phyloP scores from a whole-genome alignment of 2,888 invertebrate species.

The Dolichomitus sp. region DNA sequence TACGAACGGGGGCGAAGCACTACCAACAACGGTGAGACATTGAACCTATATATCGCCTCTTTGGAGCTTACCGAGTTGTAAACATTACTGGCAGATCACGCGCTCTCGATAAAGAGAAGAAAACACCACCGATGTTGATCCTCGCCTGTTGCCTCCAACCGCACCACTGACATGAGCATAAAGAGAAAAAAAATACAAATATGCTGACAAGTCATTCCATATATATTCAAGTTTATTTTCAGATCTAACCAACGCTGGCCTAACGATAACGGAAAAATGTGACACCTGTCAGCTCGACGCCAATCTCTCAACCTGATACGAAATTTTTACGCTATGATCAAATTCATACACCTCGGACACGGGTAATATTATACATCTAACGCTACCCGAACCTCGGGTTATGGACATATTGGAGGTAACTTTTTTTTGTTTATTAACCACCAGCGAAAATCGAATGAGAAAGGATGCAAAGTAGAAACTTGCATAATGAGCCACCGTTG shows the following conservation, averaged over 20 bases:
- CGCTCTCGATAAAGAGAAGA: slow-evolving; percentile 10
- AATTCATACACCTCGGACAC: background rate
- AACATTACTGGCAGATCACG: slow-evolving; percentile 3
- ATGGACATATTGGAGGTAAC: background rate
- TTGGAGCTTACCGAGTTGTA: slow-evolving; percentile 3
- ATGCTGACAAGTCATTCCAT: background rate
- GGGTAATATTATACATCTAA: background rate
- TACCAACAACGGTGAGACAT: background rate
- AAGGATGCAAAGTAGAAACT: background rate
- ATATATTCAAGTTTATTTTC: slow-evolving; percentile 19
- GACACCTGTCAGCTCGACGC: slow-evolving; percentile 39
- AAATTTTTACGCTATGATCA: slow-evolving; percentile 25
- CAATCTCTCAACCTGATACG: slow-evolving; percentile 34
- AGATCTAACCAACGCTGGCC: slow-evolving; percentile 5
- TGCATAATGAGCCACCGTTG: too few species aligned
- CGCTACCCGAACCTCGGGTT: slow-evolving; percentile 9
- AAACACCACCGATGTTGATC: slow-evolving; percentile 42
- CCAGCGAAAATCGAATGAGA: background rate
- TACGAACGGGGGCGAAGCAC: slow-evolving; percentile 2
- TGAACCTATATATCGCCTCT: background rate
- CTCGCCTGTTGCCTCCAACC: background rate
- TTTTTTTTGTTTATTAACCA: background rate
- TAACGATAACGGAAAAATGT: slow-evolving; percentile 22
- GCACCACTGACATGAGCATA: background rate
- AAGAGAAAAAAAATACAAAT: slow-evolving; percentile 29